A percentile compares a stretch with the other conserved stretches of the same genome.
These are phyloP conservation scores for Hypomesus transpacificus DNA, from an alignment of 2,113 vertebrate genomes.

Conservation along the genomic window DNA sequence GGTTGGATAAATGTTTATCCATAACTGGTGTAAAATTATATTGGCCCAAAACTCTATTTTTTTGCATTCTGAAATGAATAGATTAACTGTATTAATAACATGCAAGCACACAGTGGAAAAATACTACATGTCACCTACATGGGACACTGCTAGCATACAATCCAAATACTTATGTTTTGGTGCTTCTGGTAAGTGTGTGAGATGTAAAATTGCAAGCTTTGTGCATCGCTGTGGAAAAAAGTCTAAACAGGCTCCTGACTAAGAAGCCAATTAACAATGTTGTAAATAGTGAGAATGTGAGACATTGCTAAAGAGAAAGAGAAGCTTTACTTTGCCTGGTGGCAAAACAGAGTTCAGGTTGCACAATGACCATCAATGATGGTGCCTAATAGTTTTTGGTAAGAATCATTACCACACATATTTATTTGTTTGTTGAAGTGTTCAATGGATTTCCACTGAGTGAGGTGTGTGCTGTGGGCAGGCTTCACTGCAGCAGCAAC, in stretches of 20 bases:
- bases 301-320: conserved; percentile 39
- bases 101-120: conserved; percentile 39
- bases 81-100: conserved; percentile 23
- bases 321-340: conserved; percentile 50
- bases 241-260: conserved; percentile 32
- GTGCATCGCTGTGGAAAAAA: conserved; percentile 38
- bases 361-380: conserved; percentile 51
- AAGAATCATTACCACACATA: conserved; percentile 22
- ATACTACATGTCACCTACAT: conserved; percentile 24
- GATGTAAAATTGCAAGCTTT: conserved; percentile 54
- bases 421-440: conserved; percentile 26
- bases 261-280: conserved; percentile 47
- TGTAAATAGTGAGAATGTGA: conserved; percentile 61
- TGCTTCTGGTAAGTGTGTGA: conserved; percentile 33
- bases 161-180: conserved; percentile 32
- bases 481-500: conserved; percentile 60
- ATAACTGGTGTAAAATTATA: conserved; percentile 45
- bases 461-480: conserved; percentile 22
- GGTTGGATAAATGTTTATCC: conserved; percentile 47
- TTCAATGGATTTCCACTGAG: conserved; percentile 23
- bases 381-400: conserved; percentile 46
- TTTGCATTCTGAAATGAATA: conserved; percentile 43
- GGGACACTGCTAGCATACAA: conserved; percentile 35
- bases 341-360: conserved; percentile 52
- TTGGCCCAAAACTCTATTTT: conserved; percentile 26